Conservation (phyloP, 2,797 vertebrate genomes). For the Remorina albescens region DNA sequence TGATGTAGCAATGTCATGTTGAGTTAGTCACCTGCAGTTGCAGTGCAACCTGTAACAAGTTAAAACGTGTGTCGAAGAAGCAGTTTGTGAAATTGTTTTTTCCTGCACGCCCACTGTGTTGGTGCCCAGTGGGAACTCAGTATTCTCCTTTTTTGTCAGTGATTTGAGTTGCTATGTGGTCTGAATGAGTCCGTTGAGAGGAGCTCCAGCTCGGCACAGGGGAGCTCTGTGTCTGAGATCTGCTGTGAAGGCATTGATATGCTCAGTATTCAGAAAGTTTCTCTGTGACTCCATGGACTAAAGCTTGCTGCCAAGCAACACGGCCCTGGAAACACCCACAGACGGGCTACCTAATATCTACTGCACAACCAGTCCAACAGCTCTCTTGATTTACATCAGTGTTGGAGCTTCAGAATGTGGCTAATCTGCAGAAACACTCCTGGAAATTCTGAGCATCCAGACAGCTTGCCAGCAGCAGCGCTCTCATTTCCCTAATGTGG, state of each 20-base stretch:
- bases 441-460: slow-evolving; percentile 20
- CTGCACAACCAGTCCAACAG: slow-evolving; percentile 35
- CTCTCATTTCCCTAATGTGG: slow-evolving; percentile 17
- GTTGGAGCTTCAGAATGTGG: slow-evolving; percentile 23
- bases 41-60: slow-evolving; percentile 12
- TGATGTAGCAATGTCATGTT: background rate
- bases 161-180: slow-evolving; percentile 59
- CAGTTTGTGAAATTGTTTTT: slow-evolving; percentile 14
- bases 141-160: slow-evolving; percentile 56
- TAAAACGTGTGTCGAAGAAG: slow-evolving; percentile 10
- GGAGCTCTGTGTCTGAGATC: slow-evolving; percentile 70
- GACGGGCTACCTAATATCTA: slow-evolving; percentile 52
- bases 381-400: slow-evolving; percentile 48
- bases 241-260: slow-evolving; percentile 69
- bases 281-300: slow-evolving; percentile 51
- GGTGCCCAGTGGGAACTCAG: slow-evolving; percentile 36
- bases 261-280: slow-evolving; percentile 78
- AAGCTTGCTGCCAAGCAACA: slow-evolving; percentile 68
- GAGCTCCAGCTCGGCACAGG: slow-evolving; percentile 66
- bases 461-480: background rate
- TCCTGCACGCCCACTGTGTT: slow-evolving; percentile 18
- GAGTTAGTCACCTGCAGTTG: background rate
- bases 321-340: slow-evolving; percentile 57
- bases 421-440: slow-evolving; percentile 29
- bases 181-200: slow-evolving; percentile 73